Percentiles rank a stretch among this genome's conserved stretches.
These are phyloP conservation scores for Vanessa atalanta DNA, from an alignment of 1,140 invertebrate genomes.

Conservation along the genomic window DNA sequence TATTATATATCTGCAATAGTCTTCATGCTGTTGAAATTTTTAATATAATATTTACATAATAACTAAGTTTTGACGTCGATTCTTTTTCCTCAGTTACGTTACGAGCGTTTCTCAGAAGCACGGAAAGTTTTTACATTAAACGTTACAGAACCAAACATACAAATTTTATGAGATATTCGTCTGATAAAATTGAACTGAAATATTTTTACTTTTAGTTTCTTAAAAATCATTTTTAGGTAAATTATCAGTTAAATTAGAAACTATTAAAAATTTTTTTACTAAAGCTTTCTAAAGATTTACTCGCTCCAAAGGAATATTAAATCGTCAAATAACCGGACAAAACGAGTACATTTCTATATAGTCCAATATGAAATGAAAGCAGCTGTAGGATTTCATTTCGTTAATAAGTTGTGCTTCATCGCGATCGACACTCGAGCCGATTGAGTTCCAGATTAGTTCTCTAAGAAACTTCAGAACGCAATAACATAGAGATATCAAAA, in stretches of 20 bases:
- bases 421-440: slow-evolving; percentile 4
- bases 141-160: slow-evolving; percentile 9
- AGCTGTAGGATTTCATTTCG: slow-evolving; percentile 30
- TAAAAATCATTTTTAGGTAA: too few relatives aligned
- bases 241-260: too few relatives aligned
- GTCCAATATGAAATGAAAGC: background rate
- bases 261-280: too few relatives aligned
- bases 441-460: slow-evolving; percentile 24
- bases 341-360: background rate
- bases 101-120: background rate
- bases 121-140: slow-evolving; percentile 19
- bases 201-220: background rate
- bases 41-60: too few relatives aligned
- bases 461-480: slow-evolving; percentile 15
- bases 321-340: background rate
- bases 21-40: too few relatives aligned
- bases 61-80: background rate
- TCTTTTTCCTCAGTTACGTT: background rate
- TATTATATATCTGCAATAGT: too few relatives aligned
- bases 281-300: background rate
- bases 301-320: background rate
- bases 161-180: background rate
- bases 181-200: background rate
- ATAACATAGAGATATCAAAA: slow-evolving; percentile 22
- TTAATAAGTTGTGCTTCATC: slow-evolving; percentile 22